Evolutionary conservation across 2,888 invertebrate species (phyloP), one percentile per base, ranked within the genome.

Genomic region (Epinotia demarniana): DNA sequence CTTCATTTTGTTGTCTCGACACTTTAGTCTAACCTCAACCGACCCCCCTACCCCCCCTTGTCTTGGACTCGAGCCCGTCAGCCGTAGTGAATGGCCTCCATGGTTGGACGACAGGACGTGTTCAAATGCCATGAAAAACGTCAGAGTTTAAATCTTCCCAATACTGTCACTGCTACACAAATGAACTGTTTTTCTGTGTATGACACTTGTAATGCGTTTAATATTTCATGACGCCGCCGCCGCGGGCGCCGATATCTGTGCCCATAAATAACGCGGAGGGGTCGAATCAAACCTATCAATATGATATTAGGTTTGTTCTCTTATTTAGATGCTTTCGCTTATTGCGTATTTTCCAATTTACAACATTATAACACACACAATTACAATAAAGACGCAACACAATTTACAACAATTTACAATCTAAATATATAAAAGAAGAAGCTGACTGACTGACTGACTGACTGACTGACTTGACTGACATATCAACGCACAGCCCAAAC

Each of bases 151-250:
- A 46, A 53, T 53, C n/a, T 53, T 53, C n/a, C 18, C 43, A 68
- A 43, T 16, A 46, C 58, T 60, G 46, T 69, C 69, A 12, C n/a
- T 57, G 23, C 9, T 39, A 39, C 39, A n/a, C 85, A 90, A 90
- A 90, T 89, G 89, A 89, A 87, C 82, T 82, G 84, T 87, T 85
- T 92, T 89, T 90, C 88, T 87, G 91, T 92, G 92, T 92, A 92
- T 91, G 92, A 92, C 91, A 92, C 90, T 93, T 92, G 92, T 93
- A 93, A 93, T 92, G 93, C 90, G 90, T 93, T 94, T 94, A 93
- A 93, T 94, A 93, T 94, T 94, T 93, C 93, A 94, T 92, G 93
- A 90, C 91, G 92, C 89, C 89, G 92, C 91, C 89, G 92, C 91
- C 89, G 87, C 84, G 80, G 84, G 90, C 87, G 90, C 90, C 93